A percentile compares a stretch with the other conserved stretches of the same genome.
These are phyloP conservation scores for Sinelater perroti DNA, from an alignment of 2,888 invertebrate genomes.

Conservation along the genomic window DNA sequence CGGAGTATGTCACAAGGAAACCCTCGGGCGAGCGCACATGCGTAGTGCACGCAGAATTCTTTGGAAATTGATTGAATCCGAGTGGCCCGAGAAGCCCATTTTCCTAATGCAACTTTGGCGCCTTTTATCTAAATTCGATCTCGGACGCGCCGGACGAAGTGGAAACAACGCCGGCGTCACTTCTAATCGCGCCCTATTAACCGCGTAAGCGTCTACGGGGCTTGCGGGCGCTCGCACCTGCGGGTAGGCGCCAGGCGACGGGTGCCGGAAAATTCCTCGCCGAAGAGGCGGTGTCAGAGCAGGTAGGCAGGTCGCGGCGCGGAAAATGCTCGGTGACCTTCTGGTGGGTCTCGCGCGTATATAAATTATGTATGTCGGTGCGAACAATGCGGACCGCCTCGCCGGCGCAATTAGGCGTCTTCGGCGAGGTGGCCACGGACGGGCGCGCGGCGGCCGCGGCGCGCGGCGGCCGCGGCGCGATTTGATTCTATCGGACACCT, in stretches of 20 bases:
- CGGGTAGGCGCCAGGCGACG: no score
- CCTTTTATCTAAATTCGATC: no score
- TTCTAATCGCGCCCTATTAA: background rate
- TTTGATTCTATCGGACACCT: conserved; percentile 6
- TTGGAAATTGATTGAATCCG: no score
- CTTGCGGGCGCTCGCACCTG: no score
- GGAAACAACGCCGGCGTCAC: background rate
- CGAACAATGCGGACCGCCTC: conserved; percentile 5
- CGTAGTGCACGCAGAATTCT: no score
- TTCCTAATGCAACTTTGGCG: no score
- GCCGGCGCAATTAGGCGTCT: conserved; percentile 1
- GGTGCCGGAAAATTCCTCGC: conserved; percentile 1
- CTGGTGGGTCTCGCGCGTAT: conserved; percentile 11
- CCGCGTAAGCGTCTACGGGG: background rate
- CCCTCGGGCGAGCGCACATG: no score
- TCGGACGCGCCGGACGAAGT: background rate
- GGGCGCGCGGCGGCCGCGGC: no score
- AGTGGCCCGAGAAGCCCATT: no score
- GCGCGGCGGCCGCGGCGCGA: no score
- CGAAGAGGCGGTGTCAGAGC: background rate
- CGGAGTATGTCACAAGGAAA: no score
- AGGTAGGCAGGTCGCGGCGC: background rate
- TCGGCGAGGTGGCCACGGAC: no score
- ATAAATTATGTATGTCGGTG: conserved; percentile 12
- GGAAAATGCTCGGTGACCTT: conserved; percentile 9